phyloP scores from a whole-genome alignment of 2,888 invertebrate species.

The Sesia bembeciformis region DNA sequence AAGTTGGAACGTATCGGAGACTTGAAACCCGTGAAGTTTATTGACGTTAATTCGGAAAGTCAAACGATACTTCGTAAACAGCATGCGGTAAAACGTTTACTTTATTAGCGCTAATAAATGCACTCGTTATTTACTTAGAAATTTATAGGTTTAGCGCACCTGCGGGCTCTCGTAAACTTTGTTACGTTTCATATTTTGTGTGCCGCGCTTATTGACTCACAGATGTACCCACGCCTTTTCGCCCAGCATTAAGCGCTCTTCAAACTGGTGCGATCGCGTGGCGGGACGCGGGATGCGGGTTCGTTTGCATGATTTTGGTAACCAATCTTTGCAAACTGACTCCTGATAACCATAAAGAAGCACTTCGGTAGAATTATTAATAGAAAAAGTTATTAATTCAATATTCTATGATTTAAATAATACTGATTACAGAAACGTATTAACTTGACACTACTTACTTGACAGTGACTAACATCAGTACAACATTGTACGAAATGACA shows the following conservation, averaged over 20 bases:
- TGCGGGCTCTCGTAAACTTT: conserved; percentile 48
- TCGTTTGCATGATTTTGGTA: no score
- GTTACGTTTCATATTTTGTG: conserved; percentile 27
- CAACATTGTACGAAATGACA: no score
- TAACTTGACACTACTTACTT: no score
- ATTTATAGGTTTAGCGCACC: conserved; percentile 52
- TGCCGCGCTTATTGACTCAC: conserved; percentile 22
- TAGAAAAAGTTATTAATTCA: no score
- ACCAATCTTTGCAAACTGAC: no score
- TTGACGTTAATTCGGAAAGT: background rate
- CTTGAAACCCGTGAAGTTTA: background rate
- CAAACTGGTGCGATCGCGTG: no score
- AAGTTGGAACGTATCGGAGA: background rate
- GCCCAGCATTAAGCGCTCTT: background rate
- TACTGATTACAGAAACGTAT: no score
- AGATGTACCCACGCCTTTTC: background rate
- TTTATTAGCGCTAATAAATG: conserved; percentile 61
- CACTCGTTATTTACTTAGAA: conserved; percentile 54
- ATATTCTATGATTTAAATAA: no score
- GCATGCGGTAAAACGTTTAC: conserved; percentile 17
- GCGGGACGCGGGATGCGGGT: no score
- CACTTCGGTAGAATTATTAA: background rate
- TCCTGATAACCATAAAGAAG: no score
- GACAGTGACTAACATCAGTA: no score
- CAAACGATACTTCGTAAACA: background rate